Evolutionary conservation across 2,113 vertebrate species (phyloP).

Genomic region (Hyaena hyaena): DNA sequence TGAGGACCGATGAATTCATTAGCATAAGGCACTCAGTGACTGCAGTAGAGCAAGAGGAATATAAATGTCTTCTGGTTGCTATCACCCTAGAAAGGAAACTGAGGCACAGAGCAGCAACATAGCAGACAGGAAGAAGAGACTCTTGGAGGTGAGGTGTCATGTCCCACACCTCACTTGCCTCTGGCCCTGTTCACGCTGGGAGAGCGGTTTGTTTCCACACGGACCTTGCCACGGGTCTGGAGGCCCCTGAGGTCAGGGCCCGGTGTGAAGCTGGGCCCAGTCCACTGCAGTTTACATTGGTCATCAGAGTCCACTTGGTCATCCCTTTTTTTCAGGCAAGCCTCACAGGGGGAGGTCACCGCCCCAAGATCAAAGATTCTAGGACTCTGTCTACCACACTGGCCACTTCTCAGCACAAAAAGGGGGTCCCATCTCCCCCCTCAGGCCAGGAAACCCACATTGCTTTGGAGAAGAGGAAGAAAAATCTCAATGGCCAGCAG

Average conservation of each 20-base stretch:
- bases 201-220: not conserved
- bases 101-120: not conserved
- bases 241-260: not conserved
- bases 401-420: not conserved
- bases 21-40: not conserved
- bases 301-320: not conserved
- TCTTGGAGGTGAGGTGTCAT: not conserved
- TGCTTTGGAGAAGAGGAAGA: not conserved
- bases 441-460: not conserved
- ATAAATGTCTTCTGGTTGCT: not conserved
- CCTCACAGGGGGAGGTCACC: not conserved
- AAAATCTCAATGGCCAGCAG: constrained; percentile 10
- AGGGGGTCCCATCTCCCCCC: not conserved
- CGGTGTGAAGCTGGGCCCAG: not conserved
- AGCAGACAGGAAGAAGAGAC: not conserved
- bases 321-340: not conserved
- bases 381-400: too few species aligned
- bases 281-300: not conserved
- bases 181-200: not conserved
- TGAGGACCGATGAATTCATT: not conserved
- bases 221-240: not conserved
- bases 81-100: not conserved
- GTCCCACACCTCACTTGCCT: not conserved
- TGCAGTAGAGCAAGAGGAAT: not conserved
- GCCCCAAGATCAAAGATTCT: not conserved